Percentiles rank a stretch among this genome's conserved stretches.
phyloP scores from a whole-genome alignment of 2,113 vertebrate genomes.

The Protomyctophum bolini region DNA sequence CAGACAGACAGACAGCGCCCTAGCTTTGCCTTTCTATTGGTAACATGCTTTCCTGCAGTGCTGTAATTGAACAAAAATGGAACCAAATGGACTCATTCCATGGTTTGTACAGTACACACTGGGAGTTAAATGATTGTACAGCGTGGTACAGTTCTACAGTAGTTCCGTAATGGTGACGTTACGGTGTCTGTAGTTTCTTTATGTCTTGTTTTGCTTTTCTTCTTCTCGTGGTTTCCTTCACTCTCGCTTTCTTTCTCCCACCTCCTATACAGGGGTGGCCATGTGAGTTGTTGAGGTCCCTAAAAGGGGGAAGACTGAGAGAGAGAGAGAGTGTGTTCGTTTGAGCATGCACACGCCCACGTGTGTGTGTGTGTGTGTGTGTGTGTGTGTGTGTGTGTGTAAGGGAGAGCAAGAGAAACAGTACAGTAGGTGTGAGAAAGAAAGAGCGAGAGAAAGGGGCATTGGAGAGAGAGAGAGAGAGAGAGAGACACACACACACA shows the following conservation, averaged over 20 bases:
- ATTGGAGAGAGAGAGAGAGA: not conserved
- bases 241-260: slow-evolving; percentile 16
- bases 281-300: slow-evolving; percentile 58
- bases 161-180: slow-evolving; percentile 3
- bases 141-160: no score
- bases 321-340: not conserved
- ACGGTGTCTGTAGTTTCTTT: not conserved
- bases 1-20: not conserved
- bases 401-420: slow-evolving; percentile 9
- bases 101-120: no score
- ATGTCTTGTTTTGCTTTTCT: slow-evolving; percentile 29
- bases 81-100: no score
- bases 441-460: not conserved
- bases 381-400: not conserved
- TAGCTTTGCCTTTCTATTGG: not conserved
- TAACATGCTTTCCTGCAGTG: not conserved
- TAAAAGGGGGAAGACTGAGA: slow-evolving; percentile 54
- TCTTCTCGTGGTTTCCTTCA: slow-evolving; percentile 28
- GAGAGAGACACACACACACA: slow-evolving; percentile 7
- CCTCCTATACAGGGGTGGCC: slow-evolving; percentile 43
- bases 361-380: slow-evolving; percentile 23
- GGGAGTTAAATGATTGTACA: no score
- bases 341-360: not conserved
- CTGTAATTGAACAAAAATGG: no score
- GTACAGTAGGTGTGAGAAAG: slow-evolving; percentile 1